Evolutionary conservation across 2,113 vertebrate species (phyloP), one percentile per base, ranked within the genome.

Genomic region (Podocnemis expansa): DNA sequence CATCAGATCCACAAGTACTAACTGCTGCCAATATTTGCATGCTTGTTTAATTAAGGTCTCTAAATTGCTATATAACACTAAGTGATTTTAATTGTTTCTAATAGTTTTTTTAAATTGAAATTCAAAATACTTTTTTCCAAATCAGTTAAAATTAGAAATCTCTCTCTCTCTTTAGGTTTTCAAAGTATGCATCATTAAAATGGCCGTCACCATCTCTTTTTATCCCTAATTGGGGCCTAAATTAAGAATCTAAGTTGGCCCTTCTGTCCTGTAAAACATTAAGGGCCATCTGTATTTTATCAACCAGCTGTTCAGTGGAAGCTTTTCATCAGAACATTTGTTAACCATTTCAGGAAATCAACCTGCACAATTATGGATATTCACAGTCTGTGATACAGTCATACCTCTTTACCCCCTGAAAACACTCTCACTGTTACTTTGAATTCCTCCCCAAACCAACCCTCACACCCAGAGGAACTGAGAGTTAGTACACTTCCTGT

Each of bases 271-370:
- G 7, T n/a, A 84, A 89, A 95, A 34, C 5, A 52, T 63, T 91
- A 10, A 78, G 16, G 34, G 67, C 34, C 45, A 73, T 83, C 87
- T 89, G 0, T 1, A 1, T 82, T 27, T 92, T 81, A 87, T 47
- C 17, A 87, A 21, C 27, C 55, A 95, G 60, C 2, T n/a, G 38
- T 41, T 47, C 67, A 49, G 38, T 9, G 52, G 31, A 19, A 91
- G 16, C 6, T 86, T 51, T 88, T 85, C 90, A 34, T 19, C 55
- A 85, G 34, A 55, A 91, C 6, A 83, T 86, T 27, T 4, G 4
- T 83, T 76, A 80, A 81, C 60, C 76, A 87, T 93, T 97, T 97
- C 91, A 92, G 81, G 91, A 97, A 95, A 94, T 88, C 84, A 93
- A 91, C 82, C 49, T 21, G 10, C 78, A 38, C 24, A 67, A 10